Evolutionary conservation across 1,140 invertebrate genomes (phyloP).

Genomic region (Diuraphis noxia): DNA sequence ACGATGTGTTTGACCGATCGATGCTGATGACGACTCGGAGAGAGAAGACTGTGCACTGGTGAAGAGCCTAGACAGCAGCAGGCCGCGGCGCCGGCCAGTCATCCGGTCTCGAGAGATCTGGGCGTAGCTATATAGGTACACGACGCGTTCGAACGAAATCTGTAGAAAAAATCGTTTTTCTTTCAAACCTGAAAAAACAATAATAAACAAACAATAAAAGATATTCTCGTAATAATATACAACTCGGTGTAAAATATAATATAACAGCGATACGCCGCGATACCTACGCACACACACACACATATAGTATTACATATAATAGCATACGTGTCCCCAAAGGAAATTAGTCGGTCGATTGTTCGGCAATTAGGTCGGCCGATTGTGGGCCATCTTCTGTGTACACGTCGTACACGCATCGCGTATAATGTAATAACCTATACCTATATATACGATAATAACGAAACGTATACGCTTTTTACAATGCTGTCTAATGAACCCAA

Average conservation of each 20-base stretch:
- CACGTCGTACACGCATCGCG: neutral
- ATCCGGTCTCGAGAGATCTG: neutral
- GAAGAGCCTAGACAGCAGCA: neutral
- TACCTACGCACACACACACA: no score
- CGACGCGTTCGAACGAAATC: neutral
- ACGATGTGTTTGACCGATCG: neutral
- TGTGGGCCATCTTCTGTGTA: conserved; percentile 39
- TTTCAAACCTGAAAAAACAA: neutral
- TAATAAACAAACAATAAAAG: conserved; percentile 7
- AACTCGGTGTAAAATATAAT: neutral
- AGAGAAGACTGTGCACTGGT: neutral
- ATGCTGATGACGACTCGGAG: neutral
- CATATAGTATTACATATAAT: neutral
- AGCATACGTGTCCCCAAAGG: conserved; percentile 23
- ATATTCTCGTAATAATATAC: neutral
- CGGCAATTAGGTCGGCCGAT: conserved; percentile 50
- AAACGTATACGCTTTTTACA: conserved; percentile 11
- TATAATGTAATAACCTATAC: neutral
- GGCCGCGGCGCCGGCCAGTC: no score
- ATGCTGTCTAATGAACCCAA: conserved; percentile 45
- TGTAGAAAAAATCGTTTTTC: conserved; percentile 20
- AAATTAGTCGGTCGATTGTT: conserved; percentile 50
- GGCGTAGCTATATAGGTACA: neutral
- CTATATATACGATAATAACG: neutral
- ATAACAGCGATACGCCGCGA: neutral